Evolutionary conservation across 2,797 vertebrate species (phyloP).

Genomic region (Intellagama lesueurii): DNA sequence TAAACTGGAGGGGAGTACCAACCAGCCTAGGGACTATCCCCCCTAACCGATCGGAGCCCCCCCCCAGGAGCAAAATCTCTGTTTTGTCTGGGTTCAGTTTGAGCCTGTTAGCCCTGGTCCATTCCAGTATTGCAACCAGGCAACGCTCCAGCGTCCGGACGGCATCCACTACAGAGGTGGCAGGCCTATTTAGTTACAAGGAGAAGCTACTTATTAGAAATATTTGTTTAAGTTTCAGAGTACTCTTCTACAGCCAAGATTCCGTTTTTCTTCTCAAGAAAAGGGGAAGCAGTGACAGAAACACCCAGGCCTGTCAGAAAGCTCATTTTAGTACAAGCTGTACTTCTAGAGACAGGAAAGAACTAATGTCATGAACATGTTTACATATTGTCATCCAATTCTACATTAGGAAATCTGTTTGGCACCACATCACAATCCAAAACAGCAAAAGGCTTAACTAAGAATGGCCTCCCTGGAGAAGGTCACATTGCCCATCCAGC

Average conservation of each 20-base stretch:
- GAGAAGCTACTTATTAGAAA: background rate
- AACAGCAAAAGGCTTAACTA: background rate
- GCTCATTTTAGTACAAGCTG: background rate
- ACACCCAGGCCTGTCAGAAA: background rate
- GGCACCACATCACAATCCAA: background rate
- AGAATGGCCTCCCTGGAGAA: background rate
- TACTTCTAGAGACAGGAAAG: background rate
- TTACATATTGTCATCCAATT: background rate
- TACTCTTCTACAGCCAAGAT: background rate
- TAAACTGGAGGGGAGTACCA: too few species aligned
- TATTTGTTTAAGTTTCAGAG: background rate
- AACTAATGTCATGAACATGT: background rate
- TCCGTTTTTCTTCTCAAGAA: background rate
- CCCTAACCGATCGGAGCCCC: too few species aligned
- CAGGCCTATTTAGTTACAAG: too few species aligned
- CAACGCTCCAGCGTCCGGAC: too few species aligned
- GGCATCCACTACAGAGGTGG: too few species aligned
- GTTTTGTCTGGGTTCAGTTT: too few species aligned
- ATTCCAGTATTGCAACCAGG: too few species aligned
- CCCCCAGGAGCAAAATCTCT: too few species aligned
- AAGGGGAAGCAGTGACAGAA: background rate
- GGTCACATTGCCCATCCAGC: too few species aligned
- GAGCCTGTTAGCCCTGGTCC: too few species aligned
- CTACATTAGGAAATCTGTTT: background rate
- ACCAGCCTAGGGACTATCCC: too few species aligned